Base-by-base conservation (phyloP, 92 coral and sea anemone species). In the Palythoa grandis region DNA sequence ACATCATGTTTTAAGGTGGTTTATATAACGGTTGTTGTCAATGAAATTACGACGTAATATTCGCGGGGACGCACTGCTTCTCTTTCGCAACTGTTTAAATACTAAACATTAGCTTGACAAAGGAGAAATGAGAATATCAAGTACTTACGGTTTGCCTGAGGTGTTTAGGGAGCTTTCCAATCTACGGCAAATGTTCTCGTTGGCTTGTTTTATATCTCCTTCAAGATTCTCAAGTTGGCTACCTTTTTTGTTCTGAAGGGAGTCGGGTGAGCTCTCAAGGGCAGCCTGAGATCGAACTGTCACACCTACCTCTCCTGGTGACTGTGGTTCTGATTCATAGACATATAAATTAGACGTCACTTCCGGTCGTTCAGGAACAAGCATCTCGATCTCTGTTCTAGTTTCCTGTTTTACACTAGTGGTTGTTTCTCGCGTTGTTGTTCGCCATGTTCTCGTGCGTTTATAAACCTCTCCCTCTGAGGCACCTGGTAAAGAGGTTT, bases 381-480 rank as follows among this genome's bases (percentile, higher is more conserved):
- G 91, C 93, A 95, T 93, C 85, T 96, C 99, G 19, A 96, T 92
- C 76, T 96, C 99, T 25, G 96, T 94, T 74, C 97, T 89, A 23
- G 98, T 96, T 74, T 96, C 98, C 52, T 94, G 98, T 88, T 90
- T 92, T 38, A 96, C 93, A 74, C 99, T 96, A 70, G 99, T 92
- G 37, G 96, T 93, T 8, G 98, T 96, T 88, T 96, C 99, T 76
- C 97, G 88, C 29, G 99, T 96, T 52, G 99, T 96, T 53, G 99
- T 96, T 57, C 87, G 83, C 98, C 98, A 96, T 47, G 98, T 94
- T 52, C 99, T 88, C 60, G 90, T 96, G 70, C 99, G 94, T 1
- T 89, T 87, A 13, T 90, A 86, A 76, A 90, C 92, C 17, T 92
- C 88, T 82, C 76, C 86, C 56, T 91, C 97, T 16, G 97, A 86